Conservation (phyloP, 2,113 vertebrate genomes). For the Rafetus swinhoei region DNA sequence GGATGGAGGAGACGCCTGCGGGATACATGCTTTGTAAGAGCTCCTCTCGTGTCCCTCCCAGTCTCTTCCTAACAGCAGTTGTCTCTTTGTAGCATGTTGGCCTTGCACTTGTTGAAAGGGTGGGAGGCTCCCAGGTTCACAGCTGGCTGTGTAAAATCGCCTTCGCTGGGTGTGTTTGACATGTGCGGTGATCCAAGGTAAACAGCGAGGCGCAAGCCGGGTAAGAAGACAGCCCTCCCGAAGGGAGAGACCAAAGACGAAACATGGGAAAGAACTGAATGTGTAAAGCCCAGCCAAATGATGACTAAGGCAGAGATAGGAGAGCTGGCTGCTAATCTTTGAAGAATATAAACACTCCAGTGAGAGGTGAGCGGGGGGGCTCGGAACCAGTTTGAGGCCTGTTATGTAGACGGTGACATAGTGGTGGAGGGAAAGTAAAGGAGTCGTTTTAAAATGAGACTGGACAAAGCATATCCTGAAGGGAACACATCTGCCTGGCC, state of each 20-base stretch:
- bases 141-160: conserved; percentile 57
- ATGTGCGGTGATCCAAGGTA: conserved; percentile 42
- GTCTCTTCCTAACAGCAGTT: conserved; percentile 43
- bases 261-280: conserved; percentile 52
- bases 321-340: conserved; percentile 33
- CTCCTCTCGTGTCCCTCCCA: background rate
- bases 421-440: background rate
- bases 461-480: background rate
- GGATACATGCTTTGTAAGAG: background rate
- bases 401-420: background rate
- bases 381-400: conserved; percentile 2
- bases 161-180: background rate
- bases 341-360: conserved; percentile 37
- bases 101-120: conserved; percentile 9
- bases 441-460: background rate
- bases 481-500: background rate
- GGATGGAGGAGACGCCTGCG: background rate
- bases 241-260: conserved; percentile 42
- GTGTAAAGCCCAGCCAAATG: conserved; percentile 40
- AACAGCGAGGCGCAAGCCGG: conserved; percentile 59
- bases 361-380: background rate
- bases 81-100: conserved; percentile 43
- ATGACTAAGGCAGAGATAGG: conserved; percentile 58
- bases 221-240: conserved; percentile 19
- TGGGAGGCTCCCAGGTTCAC: conserved; percentile 49